Evolutionary conservation across 2,113 vertebrate genomes (phyloP).

Genomic region (Ramphastos sulfuratus): DNA sequence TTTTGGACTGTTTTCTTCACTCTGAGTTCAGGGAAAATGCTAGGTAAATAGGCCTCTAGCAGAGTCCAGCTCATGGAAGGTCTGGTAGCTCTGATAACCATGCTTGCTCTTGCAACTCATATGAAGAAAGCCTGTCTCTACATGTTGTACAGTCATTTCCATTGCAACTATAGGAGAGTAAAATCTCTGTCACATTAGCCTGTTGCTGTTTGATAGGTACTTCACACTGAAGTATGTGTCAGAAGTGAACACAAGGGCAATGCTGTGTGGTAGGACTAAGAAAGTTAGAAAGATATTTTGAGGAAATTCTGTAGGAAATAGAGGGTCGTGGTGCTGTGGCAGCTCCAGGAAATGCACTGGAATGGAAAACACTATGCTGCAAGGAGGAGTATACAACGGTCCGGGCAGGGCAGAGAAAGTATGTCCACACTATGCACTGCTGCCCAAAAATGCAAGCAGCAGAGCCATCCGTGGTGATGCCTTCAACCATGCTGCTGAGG

Average conservation of each 20-base stretch:
- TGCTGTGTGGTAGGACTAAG: not conserved
- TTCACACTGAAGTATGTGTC: not conserved
- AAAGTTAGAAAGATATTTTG: not conserved
- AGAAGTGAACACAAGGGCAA: rapidly evolving
- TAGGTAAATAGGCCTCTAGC: not conserved
- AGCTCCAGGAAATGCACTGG: not conserved
- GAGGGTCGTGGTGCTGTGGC: not conserved
- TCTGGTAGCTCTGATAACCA: not conserved
- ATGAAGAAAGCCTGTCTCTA: not conserved
- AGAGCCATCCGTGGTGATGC: not conserved
- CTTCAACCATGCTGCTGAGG: not conserved
- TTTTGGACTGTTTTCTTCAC: not conserved
- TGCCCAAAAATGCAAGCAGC: not conserved
- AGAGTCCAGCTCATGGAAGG: not conserved
- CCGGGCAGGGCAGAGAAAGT: not conserved
- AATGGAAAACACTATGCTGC: not conserved
- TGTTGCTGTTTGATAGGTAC: not conserved
- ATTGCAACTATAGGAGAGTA: not conserved
- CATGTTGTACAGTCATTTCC: not conserved
- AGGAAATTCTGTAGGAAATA: not conserved
- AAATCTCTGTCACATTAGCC: rapidly evolving
- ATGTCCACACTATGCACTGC: not conserved
- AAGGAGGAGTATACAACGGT: not conserved
- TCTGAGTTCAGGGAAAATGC: not conserved
- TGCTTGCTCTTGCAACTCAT: not conserved